Conservation (phyloP, 2,113 vertebrate species). For the Gila orcuttii region DNA sequence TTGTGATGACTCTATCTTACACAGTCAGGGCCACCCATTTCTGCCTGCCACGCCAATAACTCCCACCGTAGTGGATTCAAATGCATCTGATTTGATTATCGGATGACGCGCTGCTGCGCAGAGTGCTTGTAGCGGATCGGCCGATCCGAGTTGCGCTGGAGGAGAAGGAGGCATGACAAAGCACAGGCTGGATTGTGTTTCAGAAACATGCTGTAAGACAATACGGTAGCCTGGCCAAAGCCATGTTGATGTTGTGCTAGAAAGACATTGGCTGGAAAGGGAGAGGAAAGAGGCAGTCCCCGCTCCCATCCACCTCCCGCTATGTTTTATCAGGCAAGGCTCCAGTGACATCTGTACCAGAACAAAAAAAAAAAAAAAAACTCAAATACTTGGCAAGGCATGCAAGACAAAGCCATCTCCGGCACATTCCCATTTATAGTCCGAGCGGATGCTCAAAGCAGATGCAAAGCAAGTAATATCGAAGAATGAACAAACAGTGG, state of each 20-base stretch:
- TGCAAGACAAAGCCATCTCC: constrained; percentile 40
- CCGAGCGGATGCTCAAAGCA: not conserved
- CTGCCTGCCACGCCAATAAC: constrained; percentile 45
- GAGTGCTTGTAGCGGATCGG: constrained; percentile 42
- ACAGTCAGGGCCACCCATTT: constrained; percentile 48
- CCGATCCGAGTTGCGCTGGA: constrained; percentile 34
- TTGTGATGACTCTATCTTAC: constrained; percentile 58
- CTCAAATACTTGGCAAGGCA: constrained; percentile 38
- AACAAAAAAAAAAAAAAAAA: not conserved
- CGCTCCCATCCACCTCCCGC: not conserved
- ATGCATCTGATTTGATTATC: constrained; percentile 59
- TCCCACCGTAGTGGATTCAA: constrained; percentile 47
- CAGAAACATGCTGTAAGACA: constrained; percentile 61
- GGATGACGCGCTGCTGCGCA: constrained; percentile 40
- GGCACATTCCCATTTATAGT: constrained; percentile 44
- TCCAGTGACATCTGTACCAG: constrained; percentile 49
- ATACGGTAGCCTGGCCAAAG: constrained; percentile 54
- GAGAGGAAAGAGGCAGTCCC: constrained; percentile 17
- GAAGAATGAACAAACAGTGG: not conserved
- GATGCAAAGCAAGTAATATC: not conserved
- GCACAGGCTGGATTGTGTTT: constrained; percentile 49
- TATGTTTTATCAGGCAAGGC: constrained; percentile 40
- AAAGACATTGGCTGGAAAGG: constrained; percentile 38
- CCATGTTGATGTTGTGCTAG: constrained; percentile 60
- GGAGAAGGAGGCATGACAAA: constrained; percentile 47